Percentiles rank a stretch among this genome's conserved stretches.
phyloP scores from a whole-genome alignment of 2,888 invertebrate genomes.

The Xanthia togata region DNA sequence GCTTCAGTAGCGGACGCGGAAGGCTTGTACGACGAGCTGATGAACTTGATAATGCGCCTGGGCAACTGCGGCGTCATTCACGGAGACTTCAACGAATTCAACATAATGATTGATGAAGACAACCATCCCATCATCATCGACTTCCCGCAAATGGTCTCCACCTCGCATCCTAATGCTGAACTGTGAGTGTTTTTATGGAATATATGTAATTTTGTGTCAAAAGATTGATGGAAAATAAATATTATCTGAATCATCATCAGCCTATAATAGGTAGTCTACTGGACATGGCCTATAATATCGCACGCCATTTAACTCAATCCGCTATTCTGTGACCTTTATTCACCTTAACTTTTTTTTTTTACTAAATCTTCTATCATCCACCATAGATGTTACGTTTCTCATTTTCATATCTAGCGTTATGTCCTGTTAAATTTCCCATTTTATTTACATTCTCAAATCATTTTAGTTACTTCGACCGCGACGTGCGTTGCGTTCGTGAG shows the following conservation, averaged over 20 bases:
- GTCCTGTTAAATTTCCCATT: too few species aligned
- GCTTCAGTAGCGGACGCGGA: constrained; percentile 92
- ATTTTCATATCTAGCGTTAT: background rate
- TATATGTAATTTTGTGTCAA: background rate
- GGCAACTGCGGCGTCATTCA: constrained; percentile 99
- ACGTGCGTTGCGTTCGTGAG: constrained; percentile 97
- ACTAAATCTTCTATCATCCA: background rate
- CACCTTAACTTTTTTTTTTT: too few species aligned
- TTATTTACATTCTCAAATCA: background rate
- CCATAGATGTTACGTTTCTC: background rate
- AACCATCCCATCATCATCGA: constrained; percentile 97
- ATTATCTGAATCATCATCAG: background rate
- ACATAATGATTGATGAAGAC: constrained; percentile 96
- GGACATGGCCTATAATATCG: background rate
- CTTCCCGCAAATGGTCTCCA: constrained; percentile 99
- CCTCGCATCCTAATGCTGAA: constrained; percentile 97
- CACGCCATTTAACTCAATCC: background rate
- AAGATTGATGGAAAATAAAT: background rate
- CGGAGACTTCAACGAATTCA: constrained; percentile 99
- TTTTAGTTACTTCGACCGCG: constrained; percentile 96
- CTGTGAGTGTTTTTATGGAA: constrained; percentile 89
- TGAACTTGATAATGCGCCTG: constrained; percentile 97
- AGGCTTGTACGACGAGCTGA: constrained; percentile 96
- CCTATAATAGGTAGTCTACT: too few species aligned
- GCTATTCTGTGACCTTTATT: background rate